These are phyloP conservation scores for Oligia strigilis DNA, from an alignment of 2,888 invertebrate species.

Conservation along the genomic window DNA sequence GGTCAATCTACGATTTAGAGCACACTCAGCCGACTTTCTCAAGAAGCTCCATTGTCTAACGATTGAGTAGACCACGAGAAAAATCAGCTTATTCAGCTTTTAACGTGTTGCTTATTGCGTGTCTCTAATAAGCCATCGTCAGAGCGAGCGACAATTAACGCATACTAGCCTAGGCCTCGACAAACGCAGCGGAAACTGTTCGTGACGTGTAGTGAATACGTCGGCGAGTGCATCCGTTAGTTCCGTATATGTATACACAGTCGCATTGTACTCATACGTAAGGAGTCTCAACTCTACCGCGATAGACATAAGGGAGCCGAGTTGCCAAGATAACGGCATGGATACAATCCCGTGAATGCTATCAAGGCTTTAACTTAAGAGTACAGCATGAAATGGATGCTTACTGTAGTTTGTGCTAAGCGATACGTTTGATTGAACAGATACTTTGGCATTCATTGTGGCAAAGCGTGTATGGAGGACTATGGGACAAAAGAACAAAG, in stretches of 20 bases:
- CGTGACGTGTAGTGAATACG: constrained; percentile 82
- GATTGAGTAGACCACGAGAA: constrained; percentile 52
- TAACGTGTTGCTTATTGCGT: constrained; percentile 67
- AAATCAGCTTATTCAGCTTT: constrained; percentile 54
- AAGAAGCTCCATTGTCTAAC: constrained; percentile 72
- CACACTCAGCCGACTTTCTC: constrained; percentile 78
- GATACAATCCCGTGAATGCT: constrained; percentile 63
- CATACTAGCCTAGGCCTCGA: constrained; percentile 77
- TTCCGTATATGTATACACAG: constrained; percentile 78
- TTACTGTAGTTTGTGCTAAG: constrained; percentile 39
- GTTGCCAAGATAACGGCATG: constrained; percentile 51
- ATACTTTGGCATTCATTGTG: constrained; percentile 39
- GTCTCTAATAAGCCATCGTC: constrained; percentile 72
- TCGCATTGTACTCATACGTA: constrained; percentile 45
- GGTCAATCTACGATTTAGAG: constrained; percentile 81
- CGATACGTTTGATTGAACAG: constrained; percentile 42
- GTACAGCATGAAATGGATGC: constrained; percentile 32
- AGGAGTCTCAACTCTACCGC: constrained; percentile 63
- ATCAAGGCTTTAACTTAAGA: constrained; percentile 61
- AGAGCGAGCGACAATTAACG: constrained; percentile 77
- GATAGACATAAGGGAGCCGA: constrained; percentile 50
- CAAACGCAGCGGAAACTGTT: constrained; percentile 84
- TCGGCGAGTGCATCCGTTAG: constrained; percentile 83
- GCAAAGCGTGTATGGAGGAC: constrained; percentile 16
- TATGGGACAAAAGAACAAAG: constrained; percentile 43